Percentiles rank a stretch among this genome's conserved stretches.
Evolutionary conservation across 2,113 vertebrate species (phyloP).

Genomic region (Rafetus swinhoei): DNA sequence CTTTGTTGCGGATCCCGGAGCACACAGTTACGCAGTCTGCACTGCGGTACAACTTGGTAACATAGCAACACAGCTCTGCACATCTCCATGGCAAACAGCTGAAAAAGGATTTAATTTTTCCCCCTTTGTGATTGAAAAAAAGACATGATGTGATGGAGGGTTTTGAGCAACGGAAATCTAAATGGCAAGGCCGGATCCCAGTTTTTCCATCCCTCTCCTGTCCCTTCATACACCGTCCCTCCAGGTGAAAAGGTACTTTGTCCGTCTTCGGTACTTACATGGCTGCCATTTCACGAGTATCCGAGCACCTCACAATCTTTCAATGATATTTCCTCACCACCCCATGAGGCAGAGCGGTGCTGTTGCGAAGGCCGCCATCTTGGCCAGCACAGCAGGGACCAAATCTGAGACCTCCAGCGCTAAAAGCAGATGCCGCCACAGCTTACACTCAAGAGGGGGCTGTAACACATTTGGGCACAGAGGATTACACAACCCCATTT

Average conservation of each 20-base stretch:
- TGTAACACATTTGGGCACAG: neutral
- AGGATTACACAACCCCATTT: neutral
- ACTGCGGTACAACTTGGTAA: neutral
- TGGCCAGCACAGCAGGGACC: neutral
- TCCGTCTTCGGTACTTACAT: neutral
- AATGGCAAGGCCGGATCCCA: neutral
- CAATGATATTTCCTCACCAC: neutral
- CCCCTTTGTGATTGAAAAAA: neutral
- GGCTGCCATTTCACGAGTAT: neutral
- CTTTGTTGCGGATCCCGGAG: neutral
- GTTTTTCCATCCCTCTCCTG: neutral
- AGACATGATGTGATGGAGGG: neutral
- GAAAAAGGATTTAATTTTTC: neutral
- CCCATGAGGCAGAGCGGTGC: neutral
- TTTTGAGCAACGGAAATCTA: no score
- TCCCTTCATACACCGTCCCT: neutral
- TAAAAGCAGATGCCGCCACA: neutral
- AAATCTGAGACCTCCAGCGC: neutral
- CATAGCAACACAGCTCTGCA: slow-evolving; percentile 15
- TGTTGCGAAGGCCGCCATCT: neutral
- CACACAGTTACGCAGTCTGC: neutral
- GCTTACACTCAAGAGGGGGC: neutral
- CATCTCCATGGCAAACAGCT: neutral
- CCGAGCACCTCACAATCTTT: neutral
- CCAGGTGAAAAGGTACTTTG: neutral